Percentiles rank a stretch among this genome's conserved stretches.
These are phyloP conservation scores for Camponotus fellah DNA, from an alignment of 2,888 invertebrate genomes.

Conservation along the genomic window DNA sequence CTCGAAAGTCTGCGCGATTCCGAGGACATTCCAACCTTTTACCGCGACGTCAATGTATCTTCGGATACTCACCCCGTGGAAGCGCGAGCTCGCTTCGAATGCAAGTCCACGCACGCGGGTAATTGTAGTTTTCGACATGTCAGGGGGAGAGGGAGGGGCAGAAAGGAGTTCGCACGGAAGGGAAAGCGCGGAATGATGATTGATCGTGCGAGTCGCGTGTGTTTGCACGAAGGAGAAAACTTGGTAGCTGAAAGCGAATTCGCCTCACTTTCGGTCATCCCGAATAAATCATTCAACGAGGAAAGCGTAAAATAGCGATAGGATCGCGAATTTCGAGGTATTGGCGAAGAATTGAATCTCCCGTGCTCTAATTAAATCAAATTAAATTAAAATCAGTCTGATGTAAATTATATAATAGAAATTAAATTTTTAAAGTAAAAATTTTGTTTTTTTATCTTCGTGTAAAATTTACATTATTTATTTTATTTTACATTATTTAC, in stretches of 20 bases:
- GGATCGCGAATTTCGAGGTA: background rate
- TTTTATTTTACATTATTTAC: too few species aligned
- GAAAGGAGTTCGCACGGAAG: background rate
- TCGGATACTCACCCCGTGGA: conserved; percentile 19
- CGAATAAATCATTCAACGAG: background rate
- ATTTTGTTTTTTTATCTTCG: too few species aligned
- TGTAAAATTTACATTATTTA: background rate
- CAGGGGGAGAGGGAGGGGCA: background rate
- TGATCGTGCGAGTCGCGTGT: conserved; percentile 43
- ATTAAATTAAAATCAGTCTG: background rate
- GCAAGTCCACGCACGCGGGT: conserved; percentile 26
- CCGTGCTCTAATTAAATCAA: too few species aligned
- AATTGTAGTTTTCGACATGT: conserved; percentile 51
- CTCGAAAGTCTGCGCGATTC: conserved; percentile 41
- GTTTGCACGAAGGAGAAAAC: conserved; percentile 4
- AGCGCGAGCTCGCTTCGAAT: conserved; percentile 36
- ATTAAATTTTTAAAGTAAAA: background rate
- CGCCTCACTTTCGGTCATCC: conserved; percentile 28
- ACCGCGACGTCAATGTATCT: conserved; percentile 12
- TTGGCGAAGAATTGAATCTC: background rate
- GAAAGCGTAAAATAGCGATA: background rate
- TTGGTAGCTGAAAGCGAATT: conserved; percentile 31
- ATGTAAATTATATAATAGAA: background rate
- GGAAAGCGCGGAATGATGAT: conserved; percentile 57
- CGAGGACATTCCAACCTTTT: conserved; percentile 44